These are phyloP conservation scores for Heterocephalus glaber DNA, from an alignment of 2,113 vertebrate genomes.

Conservation along the genomic window DNA sequence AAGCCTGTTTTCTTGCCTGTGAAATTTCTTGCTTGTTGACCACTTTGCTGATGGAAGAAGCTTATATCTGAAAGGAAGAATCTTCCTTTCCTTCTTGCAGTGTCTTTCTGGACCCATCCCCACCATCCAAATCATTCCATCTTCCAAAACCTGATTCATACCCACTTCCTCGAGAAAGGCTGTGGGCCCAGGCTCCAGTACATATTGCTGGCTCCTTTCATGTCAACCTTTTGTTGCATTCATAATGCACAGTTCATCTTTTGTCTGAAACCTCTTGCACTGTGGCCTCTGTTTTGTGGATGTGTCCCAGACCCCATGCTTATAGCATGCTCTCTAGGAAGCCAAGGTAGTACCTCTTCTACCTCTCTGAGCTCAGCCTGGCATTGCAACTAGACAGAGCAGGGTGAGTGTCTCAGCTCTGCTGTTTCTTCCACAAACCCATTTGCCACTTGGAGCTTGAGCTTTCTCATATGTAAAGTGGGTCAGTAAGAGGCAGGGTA, in stretches of 20 bases:
- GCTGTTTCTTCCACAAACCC: neutral
- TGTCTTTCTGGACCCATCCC: neutral
- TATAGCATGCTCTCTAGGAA: neutral
- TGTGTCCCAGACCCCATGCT: too few relatives aligned
- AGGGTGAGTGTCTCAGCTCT: neutral
- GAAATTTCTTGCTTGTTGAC: neutral
- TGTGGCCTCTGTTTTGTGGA: neutral
- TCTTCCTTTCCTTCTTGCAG: neutral
- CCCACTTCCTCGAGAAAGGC: neutral
- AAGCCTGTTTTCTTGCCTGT: neutral
- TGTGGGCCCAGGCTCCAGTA: neutral
- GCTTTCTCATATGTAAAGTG: neutral
- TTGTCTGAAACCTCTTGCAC: neutral
- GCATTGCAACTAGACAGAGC: accelerated
- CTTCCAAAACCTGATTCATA: neutral
- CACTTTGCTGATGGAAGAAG: neutral
- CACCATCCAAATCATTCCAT: neutral
- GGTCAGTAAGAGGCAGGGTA: neutral
- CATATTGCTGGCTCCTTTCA: neutral
- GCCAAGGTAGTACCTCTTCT: accelerated
- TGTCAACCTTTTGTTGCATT: neutral
- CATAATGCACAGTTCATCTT: accelerated
- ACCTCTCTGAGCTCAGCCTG: accelerated
- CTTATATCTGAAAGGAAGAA: neutral
- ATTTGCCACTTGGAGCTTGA: neutral